Evolutionary conservation across 2,888 invertebrate species (phyloP).

Genomic region (Sturmia bella): DNA sequence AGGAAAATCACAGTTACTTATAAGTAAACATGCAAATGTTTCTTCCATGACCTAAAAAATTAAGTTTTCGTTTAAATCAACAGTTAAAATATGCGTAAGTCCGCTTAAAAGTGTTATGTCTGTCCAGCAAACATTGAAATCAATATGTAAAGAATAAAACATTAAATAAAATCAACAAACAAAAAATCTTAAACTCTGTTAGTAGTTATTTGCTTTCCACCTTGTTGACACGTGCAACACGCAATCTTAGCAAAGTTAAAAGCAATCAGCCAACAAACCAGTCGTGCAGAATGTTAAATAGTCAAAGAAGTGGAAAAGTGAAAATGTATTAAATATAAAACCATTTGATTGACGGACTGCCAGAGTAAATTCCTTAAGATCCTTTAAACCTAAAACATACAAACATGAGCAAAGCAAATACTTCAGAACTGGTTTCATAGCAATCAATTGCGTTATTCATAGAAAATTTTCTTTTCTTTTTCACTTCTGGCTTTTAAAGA

Average conservation of each 20-base stretch:
- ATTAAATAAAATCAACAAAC: neutral
- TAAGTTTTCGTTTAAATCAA: constrained; percentile 27
- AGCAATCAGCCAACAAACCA: constrained; percentile 50
- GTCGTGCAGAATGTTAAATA: constrained; percentile 38
- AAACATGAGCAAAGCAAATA: no score
- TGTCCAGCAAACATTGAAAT: constrained; percentile 20
- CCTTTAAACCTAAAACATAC: neutral
- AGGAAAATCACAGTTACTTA: constrained; percentile 3
- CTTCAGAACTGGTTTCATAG: no score
- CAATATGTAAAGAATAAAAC: constrained; percentile 21
- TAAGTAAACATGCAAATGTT: constrained; percentile 44
- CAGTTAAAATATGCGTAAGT: constrained; percentile 39
- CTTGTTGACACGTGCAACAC: constrained; percentile 56
- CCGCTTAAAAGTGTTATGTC: constrained; percentile 43
- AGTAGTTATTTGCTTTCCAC: constrained; percentile 22
- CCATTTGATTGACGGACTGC: constrained; percentile 31
- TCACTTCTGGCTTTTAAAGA: no score
- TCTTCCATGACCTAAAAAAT: constrained; percentile 44
- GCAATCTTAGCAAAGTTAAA: constrained; percentile 42
- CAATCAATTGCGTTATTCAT: no score
- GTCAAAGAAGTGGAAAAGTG: constrained; percentile 13
- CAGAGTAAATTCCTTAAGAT: constrained; percentile 21
- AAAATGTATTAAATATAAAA: constrained; percentile 1
- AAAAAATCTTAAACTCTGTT: constrained; percentile 14
- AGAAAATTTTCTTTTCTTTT: no score